phyloP scores from a whole-genome alignment of 2,888 invertebrate species.

The Axea sp. region DNA sequence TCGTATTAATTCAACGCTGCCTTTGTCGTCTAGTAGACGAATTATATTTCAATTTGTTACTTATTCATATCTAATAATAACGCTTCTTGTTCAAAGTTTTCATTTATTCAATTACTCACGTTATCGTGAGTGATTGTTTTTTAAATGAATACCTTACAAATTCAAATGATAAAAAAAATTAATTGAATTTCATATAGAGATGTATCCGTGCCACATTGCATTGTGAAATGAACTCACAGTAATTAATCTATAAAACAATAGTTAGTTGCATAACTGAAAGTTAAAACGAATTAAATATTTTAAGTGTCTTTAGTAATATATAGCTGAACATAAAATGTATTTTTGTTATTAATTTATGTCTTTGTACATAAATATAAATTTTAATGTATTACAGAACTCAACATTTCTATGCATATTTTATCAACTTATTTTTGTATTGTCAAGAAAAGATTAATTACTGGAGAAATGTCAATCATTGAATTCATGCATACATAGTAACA shows the following conservation, averaged over 20 bases:
- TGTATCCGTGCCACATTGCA: slow-evolving; percentile 18
- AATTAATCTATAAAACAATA: slow-evolving; percentile 15
- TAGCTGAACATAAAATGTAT: too few relatives aligned
- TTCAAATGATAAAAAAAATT: slow-evolving; percentile 2
- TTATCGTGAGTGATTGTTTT: too few relatives aligned
- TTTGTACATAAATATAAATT: not conserved
- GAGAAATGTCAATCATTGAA: slow-evolving; percentile 1
- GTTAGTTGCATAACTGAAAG: too few relatives aligned
- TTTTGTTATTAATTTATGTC: too few relatives aligned
- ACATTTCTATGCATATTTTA: too few relatives aligned
- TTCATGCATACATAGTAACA: slow-evolving; percentile 9
- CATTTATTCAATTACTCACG: too few relatives aligned
- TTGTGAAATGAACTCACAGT: slow-evolving; percentile 23
- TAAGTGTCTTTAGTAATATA: not conserved
- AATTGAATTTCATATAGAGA: slow-evolving; percentile 12
- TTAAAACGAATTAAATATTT: not conserved
- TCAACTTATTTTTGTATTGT: not conserved
- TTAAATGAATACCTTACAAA: slow-evolving; percentile 2
- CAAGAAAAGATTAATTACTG: slow-evolving; percentile 30
- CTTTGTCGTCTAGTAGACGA: slow-evolving; percentile 35
- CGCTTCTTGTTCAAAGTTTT: too few relatives aligned
- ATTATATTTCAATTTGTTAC: slow-evolving; percentile 41
- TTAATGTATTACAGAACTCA: not conserved
- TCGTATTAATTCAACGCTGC: slow-evolving; percentile 42
- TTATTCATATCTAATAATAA: slow-evolving; percentile 10